phyloP scores from a whole-genome alignment of 1,140 invertebrate genomes.

The Parasteatoda tepidariorum region DNA sequence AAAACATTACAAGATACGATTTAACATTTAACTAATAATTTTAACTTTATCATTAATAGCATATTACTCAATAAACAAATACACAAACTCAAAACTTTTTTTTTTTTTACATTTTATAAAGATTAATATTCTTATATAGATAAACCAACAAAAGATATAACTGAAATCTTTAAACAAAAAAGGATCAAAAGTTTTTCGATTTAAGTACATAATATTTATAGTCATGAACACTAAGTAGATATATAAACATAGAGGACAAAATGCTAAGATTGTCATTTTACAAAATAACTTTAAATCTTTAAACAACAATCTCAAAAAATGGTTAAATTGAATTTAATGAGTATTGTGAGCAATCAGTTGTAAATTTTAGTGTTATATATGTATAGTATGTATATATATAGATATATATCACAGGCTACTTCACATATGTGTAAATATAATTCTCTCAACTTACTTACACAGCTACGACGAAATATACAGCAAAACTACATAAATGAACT shows the following conservation, averaged over 20 bases:
- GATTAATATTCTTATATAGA: no score
- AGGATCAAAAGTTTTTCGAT: no score
- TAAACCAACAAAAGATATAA: no score
- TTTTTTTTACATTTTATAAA: no score
- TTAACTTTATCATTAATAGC: no score
- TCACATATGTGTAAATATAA: constrained; percentile 61
- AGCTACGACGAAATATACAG: constrained; percentile 55
- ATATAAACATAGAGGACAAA: constrained; percentile 56
- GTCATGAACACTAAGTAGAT: constrained; percentile 61
- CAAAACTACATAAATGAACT: constrained; percentile 51
- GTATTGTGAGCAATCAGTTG: constrained; percentile 60
- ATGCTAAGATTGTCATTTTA: constrained; percentile 58
- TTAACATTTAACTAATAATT: not conserved
- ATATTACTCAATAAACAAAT: no score
- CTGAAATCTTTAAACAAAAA: no score
- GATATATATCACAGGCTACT: constrained; percentile 61
- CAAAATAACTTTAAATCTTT: constrained; percentile 59
- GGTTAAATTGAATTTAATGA: constrained; percentile 59
- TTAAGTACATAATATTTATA: constrained; percentile 58
- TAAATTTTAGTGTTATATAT: constrained; percentile 61
- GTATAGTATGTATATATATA: constrained; percentile 54
- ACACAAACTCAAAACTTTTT: no score
- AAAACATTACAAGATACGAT: not conserved
- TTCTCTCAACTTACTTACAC: constrained; percentile 59
- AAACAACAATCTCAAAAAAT: constrained; percentile 58